Evolutionary conservation across 2,797 vertebrate genomes (phyloP).

Genomic region (Phataginus tetradactyla): DNA sequence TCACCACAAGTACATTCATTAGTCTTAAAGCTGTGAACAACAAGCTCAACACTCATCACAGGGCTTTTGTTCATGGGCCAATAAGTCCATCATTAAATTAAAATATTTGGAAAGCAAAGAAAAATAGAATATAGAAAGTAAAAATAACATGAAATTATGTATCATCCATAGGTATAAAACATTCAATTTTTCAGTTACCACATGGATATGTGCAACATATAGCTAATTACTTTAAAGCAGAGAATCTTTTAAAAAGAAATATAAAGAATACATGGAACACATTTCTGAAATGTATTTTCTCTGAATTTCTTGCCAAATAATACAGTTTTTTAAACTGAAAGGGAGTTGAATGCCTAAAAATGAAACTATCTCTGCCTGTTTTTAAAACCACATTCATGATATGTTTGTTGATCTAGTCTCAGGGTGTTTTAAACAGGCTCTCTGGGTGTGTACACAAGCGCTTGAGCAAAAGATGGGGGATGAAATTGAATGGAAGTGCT

Average conservation of each 20-base stretch:
- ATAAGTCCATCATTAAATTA: constrained; percentile 38
- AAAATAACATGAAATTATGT: constrained; percentile 29
- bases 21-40: not conserved
- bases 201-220: constrained; percentile 8
- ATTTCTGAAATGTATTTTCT: constrained; percentile 14
- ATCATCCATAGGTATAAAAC: not conserved
- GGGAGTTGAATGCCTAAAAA: not conserved
- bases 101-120: constrained; percentile 43
- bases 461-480: no score
- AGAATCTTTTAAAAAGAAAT: constrained; percentile 13
- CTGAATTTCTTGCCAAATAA: not conserved
- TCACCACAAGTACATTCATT: not conserved
- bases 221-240: constrained; percentile 24
- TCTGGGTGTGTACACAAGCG: not conserved
- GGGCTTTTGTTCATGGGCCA: not conserved
- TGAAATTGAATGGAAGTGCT: no score
- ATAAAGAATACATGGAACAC: not conserved
- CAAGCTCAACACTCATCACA: not conserved
- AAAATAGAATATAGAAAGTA: constrained; percentile 27
- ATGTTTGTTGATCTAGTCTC: not conserved
- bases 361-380: not conserved
- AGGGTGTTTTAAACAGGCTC: not conserved
- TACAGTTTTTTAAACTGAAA: not conserved
- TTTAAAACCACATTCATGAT: not conserved
- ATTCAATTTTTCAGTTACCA: constrained; percentile 1